A percentile compares a stretch with the other conserved stretches of the same genome.
Evolutionary conservation across 2,797 vertebrate genomes (phyloP).

Genomic region (Cryptoprocta ferox): DNA sequence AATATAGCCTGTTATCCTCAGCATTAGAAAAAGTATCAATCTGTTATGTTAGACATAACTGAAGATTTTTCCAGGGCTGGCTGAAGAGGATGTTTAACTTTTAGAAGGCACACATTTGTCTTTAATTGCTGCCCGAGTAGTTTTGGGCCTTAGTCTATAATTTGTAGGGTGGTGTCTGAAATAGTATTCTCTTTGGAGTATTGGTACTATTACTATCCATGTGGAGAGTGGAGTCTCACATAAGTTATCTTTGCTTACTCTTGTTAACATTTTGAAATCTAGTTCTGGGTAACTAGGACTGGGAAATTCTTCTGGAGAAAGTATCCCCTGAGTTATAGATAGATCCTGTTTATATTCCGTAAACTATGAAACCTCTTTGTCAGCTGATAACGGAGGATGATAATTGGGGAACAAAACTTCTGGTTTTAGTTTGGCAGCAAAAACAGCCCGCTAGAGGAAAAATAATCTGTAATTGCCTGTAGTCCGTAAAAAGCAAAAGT

Average conservation of each 20-base stretch:
- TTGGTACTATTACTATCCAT: neutral
- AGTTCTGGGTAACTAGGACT: conserved; percentile 15
- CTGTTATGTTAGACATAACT: too few species aligned
- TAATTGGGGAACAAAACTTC: neutral
- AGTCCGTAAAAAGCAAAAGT: conserved; percentile 31
- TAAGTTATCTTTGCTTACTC: conserved; percentile 13
- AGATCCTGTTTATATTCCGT: neutral
- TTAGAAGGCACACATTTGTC: neutral
- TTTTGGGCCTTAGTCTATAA: neutral
- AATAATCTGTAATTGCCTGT: neutral
- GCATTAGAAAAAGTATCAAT: neutral
- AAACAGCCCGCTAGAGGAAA: neutral
- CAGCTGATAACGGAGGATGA: neutral
- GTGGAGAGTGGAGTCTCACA: neutral
- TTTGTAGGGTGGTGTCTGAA: conserved; percentile 10
- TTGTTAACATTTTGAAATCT: conserved; percentile 42
- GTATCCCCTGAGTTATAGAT: neutral
- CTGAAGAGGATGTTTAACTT: neutral
- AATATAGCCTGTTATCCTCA: neutral
- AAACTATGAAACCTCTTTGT: neutral
- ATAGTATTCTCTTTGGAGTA: neutral
- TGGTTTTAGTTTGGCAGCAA: neutral
- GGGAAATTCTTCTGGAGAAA: neutral
- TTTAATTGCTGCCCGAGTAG: neutral
- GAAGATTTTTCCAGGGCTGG: neutral